These are phyloP conservation scores for Nothoprocta perdicaria DNA, from an alignment of 2,113 vertebrate species.

Conservation along the genomic window DNA sequence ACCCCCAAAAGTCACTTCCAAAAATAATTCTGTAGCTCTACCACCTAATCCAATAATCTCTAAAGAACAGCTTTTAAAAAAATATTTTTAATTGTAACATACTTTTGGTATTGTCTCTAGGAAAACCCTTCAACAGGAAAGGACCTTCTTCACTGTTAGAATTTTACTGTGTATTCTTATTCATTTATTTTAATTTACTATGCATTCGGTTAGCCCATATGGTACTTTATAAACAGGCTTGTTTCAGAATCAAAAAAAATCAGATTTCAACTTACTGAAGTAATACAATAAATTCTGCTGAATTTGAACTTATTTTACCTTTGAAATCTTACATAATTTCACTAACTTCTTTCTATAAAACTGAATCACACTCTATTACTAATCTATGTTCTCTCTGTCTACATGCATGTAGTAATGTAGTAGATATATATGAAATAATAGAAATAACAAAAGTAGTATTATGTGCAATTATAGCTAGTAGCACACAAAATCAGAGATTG, in stretches of 20 bases:
- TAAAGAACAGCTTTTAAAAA: not conserved
- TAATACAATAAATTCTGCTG: not conserved
- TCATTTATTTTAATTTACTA: conserved; percentile 6
- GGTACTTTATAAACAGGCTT: not conserved
- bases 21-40: not conserved
- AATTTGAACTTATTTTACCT: not conserved
- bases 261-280: conserved; percentile 10
- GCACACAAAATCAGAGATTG: conserved; percentile 42
- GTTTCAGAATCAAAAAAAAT: conserved; percentile 23
- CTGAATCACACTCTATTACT: not conserved
- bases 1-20: not conserved
- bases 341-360: conserved; percentile 28
- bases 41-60: not conserved
- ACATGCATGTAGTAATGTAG: not conserved
- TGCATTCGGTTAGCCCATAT: not conserved
- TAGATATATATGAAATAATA: conserved; percentile 36
- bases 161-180: not conserved
- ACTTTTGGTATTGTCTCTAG: not conserved
- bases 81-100: not conserved
- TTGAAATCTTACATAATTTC: conserved; percentile 8
- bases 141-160: not conserved
- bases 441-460: conserved; percentile 21
- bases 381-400: conserved; percentile 33
- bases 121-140: not conserved
- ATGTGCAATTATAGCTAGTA: conserved; percentile 34